Evolutionary conservation across 2,113 vertebrate species (phyloP).

Genomic region (Spheniscus mendiculus): DNA sequence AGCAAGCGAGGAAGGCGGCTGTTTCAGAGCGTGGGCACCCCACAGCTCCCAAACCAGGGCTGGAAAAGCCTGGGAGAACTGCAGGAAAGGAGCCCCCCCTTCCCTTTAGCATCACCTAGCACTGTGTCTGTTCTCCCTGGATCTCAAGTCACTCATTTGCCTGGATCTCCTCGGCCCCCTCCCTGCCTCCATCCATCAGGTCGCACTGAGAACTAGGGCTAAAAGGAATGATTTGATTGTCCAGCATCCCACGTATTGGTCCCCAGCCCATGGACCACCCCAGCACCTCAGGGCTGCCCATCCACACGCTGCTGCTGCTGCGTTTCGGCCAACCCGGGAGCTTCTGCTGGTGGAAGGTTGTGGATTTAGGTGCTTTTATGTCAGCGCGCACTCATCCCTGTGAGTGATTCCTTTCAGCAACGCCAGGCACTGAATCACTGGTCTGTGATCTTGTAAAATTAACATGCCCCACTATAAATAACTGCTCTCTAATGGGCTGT

Average conservation of each 20-base stretch:
- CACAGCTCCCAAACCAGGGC: background rate
- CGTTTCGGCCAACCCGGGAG: accelerated
- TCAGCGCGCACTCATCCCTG: constrained; percentile 15
- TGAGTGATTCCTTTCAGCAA: constrained; percentile 72
- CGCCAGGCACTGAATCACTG: constrained; percentile 69
- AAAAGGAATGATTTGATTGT: background rate
- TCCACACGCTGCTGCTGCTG: background rate
- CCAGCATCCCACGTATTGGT: background rate
- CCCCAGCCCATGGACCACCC: background rate
- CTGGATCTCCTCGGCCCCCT: background rate
- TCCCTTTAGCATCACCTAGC: background rate
- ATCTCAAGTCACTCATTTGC: background rate
- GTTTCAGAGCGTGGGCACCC: background rate
- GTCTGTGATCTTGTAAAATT: constrained; percentile 74
- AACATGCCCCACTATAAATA: constrained; percentile 76
- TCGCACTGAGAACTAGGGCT: background rate
- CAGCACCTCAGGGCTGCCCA: background rate
- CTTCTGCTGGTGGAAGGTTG: background rate
- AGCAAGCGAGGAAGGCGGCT: background rate
- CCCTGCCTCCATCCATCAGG: background rate
- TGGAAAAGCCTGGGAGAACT: background rate
- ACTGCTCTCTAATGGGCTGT: constrained; percentile 72
- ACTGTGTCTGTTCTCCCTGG: accelerated
- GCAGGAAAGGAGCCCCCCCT: background rate
- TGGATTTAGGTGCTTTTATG: constrained; percentile 4